Evolutionary conservation across 2,797 vertebrate genomes (phyloP), one percentile per base, ranked within the genome.

Genomic region (Danionella dracula): DNA sequence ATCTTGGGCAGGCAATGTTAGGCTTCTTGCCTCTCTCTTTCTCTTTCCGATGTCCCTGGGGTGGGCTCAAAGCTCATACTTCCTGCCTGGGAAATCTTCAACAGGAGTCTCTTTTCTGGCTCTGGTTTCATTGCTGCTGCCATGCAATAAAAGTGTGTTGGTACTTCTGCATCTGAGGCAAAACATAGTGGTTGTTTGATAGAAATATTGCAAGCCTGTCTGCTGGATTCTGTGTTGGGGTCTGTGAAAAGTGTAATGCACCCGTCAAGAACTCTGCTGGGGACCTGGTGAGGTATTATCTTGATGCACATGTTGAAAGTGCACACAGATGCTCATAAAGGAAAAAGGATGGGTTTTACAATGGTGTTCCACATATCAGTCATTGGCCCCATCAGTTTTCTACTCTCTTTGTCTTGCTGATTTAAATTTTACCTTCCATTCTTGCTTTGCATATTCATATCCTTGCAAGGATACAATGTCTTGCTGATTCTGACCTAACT

Each of bases 141-240:
- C 65, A 50, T 69, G 66, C 60, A 62, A 49, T 15, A 27, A 32
- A 23, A 48, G 56, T 66, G 50, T 69, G 66, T 68, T 58, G 71
- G 60, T 44, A 48, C 45, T 56, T 56, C 40, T 35, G 57, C 48
- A 51, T 53, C 57, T 61, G 74, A 70, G 66, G 61, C 50, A 72
- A 75, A 68, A 75, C 55, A 75, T 31, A 71, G 53, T 27, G 42
- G 46, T 57, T 62, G 56, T 66, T 74, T 75, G 66, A 73, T 64
- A 51, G 59, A 62, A 64, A 71, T 69, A 66, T 62, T 69, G 65
- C 55, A 69, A 37, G 66, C 54, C 35, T n/a, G n/a, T n/a, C 23
- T 70, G 50, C 46, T 62, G 27, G 32, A 51, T 50, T 71, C 7
- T 41, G 10, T 62, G 41, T 12, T 46, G 15, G 13, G 72, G 67